Conservation (phyloP, 2,888 invertebrate species). For the Stratiomys singularior region DNA sequence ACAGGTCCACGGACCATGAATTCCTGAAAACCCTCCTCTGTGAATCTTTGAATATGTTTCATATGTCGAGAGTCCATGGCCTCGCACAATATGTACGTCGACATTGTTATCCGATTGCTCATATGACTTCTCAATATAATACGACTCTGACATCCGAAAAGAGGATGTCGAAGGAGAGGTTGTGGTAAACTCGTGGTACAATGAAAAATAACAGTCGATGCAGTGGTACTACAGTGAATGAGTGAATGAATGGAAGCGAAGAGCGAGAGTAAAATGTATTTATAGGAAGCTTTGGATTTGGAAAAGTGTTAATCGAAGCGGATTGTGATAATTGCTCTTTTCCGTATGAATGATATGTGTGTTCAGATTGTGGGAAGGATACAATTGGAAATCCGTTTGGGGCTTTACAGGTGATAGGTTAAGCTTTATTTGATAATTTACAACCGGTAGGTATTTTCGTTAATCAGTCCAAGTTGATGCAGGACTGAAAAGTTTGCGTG, state of each 20-base stretch:
- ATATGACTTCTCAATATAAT: slow-evolving; percentile 41
- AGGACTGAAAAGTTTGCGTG: background rate
- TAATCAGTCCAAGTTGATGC: background rate
- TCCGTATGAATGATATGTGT: slow-evolving; percentile 20
- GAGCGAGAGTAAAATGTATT: background rate
- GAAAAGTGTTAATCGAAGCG: slow-evolving; percentile 34
- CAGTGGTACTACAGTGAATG: too few species aligned
- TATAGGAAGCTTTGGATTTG: background rate
- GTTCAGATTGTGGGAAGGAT: slow-evolving; percentile 1
- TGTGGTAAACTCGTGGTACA: background rate
- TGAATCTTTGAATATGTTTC: too few species aligned
- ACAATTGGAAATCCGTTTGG: background rate
- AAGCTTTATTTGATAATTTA: slow-evolving; percentile 4
- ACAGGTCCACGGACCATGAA: slow-evolving; percentile 39
- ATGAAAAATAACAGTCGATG: slow-evolving; percentile 7
- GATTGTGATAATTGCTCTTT: slow-evolving; percentile 29
- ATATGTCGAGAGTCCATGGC: slow-evolving; percentile 13
- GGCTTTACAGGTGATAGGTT: slow-evolving; percentile 12
- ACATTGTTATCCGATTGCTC: slow-evolving; percentile 19
- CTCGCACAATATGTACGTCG: slow-evolving; percentile 4
- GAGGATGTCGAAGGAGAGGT: slow-evolving; percentile 11
- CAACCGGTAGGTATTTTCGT: background rate
- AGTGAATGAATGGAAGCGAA: background rate
- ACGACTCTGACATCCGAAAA: background rate
- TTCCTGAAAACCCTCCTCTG: background rate